These are phyloP conservation scores for Cricetomys ansorgei DNA, from an alignment of 2,113 vertebrate species.

Conservation along the genomic window DNA sequence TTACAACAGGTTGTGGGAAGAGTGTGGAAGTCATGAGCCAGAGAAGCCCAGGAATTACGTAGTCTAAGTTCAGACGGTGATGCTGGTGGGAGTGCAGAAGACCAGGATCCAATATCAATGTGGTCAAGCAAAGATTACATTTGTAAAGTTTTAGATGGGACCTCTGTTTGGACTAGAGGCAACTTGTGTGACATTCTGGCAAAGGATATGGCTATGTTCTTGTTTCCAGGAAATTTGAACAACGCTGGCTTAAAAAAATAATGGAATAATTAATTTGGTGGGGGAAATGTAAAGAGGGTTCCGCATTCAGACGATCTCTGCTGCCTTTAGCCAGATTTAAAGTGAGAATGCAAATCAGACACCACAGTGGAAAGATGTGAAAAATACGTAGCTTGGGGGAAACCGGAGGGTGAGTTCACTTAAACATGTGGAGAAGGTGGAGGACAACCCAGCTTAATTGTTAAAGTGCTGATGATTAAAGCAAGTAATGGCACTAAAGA, in stretches of 20 bases:
- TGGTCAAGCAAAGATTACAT: background rate
- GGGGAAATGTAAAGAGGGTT: background rate
- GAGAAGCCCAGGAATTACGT: background rate
- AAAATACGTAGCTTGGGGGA: background rate
- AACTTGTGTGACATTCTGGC: background rate
- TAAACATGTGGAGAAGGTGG: background rate
- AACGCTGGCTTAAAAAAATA: background rate
- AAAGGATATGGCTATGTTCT: background rate
- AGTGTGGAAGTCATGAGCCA: too few species aligned
- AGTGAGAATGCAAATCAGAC: background rate
- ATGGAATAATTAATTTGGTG: background rate
- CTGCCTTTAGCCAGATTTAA: background rate
- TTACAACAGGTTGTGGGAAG: background rate
- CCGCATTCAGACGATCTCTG: too few species aligned
- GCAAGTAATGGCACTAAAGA: background rate
- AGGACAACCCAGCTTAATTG: background rate
- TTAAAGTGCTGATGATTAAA: background rate
- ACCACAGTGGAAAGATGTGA: background rate
- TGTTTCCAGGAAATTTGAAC: background rate
- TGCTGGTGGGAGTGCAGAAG: background rate
- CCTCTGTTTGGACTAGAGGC: too few species aligned
- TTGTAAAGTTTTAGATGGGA: background rate
- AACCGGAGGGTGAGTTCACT: background rate
- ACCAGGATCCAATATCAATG: background rate
- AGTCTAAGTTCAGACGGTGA: background rate